Conservation (phyloP, 2,888 invertebrate species). For the Allygus modestus region DNA sequence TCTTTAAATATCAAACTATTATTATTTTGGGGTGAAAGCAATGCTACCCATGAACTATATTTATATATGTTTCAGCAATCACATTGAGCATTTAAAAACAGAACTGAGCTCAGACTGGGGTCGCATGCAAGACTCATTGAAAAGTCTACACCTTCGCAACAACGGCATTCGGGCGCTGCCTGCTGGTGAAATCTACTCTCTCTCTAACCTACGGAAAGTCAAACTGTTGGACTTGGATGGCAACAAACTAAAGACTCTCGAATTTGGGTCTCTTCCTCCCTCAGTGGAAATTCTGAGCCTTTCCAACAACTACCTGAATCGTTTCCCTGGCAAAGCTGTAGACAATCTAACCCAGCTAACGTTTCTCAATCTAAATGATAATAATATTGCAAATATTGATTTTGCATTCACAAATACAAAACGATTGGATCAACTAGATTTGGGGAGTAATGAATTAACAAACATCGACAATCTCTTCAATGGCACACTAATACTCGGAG, state of each 20-base stretch:
- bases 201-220: slow-evolving; percentile 76
- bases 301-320: slow-evolving; percentile 84
- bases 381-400: slow-evolving; percentile 79
- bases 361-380: slow-evolving; percentile 83
- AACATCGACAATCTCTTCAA: slow-evolving; percentile 71
- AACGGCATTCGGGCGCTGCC: slow-evolving; percentile 82
- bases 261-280: slow-evolving; percentile 81
- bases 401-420: slow-evolving; percentile 79
- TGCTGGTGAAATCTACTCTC: slow-evolving; percentile 77
- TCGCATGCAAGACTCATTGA: slow-evolving; percentile 84
- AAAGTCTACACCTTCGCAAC: slow-evolving; percentile 87
- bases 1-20: no score
- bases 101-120: slow-evolving; percentile 82
- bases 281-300: slow-evolving; percentile 84
- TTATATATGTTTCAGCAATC: slow-evolving; percentile 79
- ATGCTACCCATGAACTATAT: no score
- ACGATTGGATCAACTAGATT: slow-evolving; percentile 87
- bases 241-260: slow-evolving; percentile 74
- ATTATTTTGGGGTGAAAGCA: no score
- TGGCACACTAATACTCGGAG: slow-evolving; percentile 73
- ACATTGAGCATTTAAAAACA: slow-evolving; percentile 82
- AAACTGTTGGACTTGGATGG: slow-evolving; percentile 84
- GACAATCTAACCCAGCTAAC: slow-evolving; percentile 80
- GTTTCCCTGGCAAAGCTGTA: slow-evolving; percentile 82
- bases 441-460: slow-evolving; percentile 88